Evolutionary conservation across 2,888 invertebrate species (phyloP).

Genomic region (Mythimna albipuncta): DNA sequence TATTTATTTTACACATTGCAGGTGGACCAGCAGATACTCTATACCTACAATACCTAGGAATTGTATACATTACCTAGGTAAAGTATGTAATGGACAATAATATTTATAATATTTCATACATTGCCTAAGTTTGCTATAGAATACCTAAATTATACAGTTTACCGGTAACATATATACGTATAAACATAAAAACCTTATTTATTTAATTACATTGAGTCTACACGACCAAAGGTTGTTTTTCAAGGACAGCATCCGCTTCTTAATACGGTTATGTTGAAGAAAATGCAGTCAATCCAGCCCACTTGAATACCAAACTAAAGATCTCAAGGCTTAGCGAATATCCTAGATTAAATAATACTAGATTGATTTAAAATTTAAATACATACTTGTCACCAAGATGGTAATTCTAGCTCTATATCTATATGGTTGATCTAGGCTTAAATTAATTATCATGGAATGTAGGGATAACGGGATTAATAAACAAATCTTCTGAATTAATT

Average conservation of each 20-base stretch:
- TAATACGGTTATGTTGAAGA: conserved; percentile 20
- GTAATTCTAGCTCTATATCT: conserved; percentile 44
- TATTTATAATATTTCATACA: too few relatives aligned
- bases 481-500: conserved; percentile 34
- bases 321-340: conserved; percentile 15
- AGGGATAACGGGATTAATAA: conserved; percentile 22
- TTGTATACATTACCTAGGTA: too few relatives aligned
- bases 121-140: too few relatives aligned
- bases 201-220: background rate
- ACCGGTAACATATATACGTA: too few relatives aligned
- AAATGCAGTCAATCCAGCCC: conserved; percentile 14
- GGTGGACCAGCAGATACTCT: too few relatives aligned
- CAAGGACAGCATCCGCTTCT: conserved; percentile 12
- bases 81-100: too few relatives aligned
- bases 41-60: too few relatives aligned
- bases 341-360: conserved; percentile 37
- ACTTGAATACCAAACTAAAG: conserved; percentile 18
- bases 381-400: conserved; percentile 16
- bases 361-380: conserved; percentile 32
- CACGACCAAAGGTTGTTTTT: background rate
- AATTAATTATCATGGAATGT: conserved; percentile 39
- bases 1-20: too few relatives aligned
- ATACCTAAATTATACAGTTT: too few relatives aligned
- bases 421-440: conserved; percentile 32
- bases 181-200: background rate